Percentiles rank a stretch among this genome's conserved stretches.
These are phyloP conservation scores for Bellardia bayeri DNA, from an alignment of 2,888 invertebrate species.

Conservation along the genomic window DNA sequence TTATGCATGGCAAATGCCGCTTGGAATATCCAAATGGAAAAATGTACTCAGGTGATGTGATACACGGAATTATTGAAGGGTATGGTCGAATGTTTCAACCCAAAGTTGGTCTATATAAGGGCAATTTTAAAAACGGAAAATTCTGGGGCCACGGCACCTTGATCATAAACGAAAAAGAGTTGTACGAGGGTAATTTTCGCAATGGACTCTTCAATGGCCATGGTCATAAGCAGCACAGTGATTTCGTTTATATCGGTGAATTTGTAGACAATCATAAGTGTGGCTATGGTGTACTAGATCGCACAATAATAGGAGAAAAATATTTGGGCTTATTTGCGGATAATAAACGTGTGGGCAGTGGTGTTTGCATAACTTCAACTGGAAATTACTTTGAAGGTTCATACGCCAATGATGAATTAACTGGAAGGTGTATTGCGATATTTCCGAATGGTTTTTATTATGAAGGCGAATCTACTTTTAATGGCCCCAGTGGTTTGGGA, in stretches of 20 bases:
- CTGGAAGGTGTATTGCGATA: conserved; percentile 94
- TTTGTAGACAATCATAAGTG: conserved; percentile 91
- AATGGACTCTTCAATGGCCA: conserved; percentile 94
- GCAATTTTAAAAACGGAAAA: conserved; percentile 88
- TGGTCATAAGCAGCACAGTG: conserved; percentile 92
- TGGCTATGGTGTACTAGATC: conserved; percentile 96
- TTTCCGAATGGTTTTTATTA: conserved; percentile 95
- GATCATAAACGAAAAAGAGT: conserved; percentile 90
- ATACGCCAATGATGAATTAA: conserved; percentile 91
- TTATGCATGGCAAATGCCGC: conserved; percentile 93
- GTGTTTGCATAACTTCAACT: conserved; percentile 93
- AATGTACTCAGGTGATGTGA: conserved; percentile 92
- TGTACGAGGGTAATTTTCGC: conserved; percentile 94
- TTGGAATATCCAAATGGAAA: conserved; percentile 93
- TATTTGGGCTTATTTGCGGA: conserved; percentile 96
- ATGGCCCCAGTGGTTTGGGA: conserved; percentile 92
- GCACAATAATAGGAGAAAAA: conserved; percentile 93
- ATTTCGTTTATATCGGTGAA: conserved; percentile 95
- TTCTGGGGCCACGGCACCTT: conserved; percentile 91
- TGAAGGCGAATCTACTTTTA: conserved; percentile 94
- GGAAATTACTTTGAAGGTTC: conserved; percentile 96
- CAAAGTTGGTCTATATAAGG: conserved; percentile 89
- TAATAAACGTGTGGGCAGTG: conserved; percentile 92
- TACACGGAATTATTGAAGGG: conserved; percentile 85
- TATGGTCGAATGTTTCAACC: conserved; percentile 83